Evolutionary conservation across 2,888 invertebrate genomes (phyloP), one percentile per base, ranked within the genome.

Genomic region (Mimumesa dahlbomi): DNA sequence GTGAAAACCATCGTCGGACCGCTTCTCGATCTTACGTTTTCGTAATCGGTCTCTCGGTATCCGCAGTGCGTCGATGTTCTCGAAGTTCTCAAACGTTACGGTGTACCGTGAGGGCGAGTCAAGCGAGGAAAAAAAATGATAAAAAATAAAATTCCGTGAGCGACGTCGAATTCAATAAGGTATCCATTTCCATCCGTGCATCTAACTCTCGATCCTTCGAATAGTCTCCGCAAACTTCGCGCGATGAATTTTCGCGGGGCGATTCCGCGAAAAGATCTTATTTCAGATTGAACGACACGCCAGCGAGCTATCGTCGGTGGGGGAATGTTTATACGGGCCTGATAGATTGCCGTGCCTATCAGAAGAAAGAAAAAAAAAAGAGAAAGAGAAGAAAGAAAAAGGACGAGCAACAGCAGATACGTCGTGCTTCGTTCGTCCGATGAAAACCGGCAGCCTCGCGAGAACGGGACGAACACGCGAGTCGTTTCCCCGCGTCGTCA

Each of bases 401-500:
- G 25, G 42, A 19, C 29, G 31, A 67, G 64, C 2, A 45, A 22
- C 29, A 2, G 11, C 25, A 36, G 59, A 65, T 54, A 64, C 54
- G 34, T 38, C 16, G 38, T 31, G n/a, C 29, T 16, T 6, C 29
- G 14, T 57, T 13, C 38, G 45, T 2, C 38, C 31, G 22, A 38
- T 14, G 40, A 21, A 40, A n/a, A 18, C 46, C 31, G 56, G 34
- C 1, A 29, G n/a, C 48, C 18, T 11, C 5, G 2, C 7, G 45
- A n/a, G 31, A 13, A 13, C 9, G 9, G 40, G 16, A 14, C n/a
- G 43, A 50, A 25, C 21, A 29, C 45, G 53, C 29, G 18, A 34
- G 53, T 56, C 66, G 59, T 43, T 45, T 43, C 18, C 22, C n/a
- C 13, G 25, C 52, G 29, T 66, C 78, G 58, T 77, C 78, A 77